Evolutionary conservation across 2,888 invertebrate species (phyloP).

Genomic region (Lottia gigantea): DNA sequence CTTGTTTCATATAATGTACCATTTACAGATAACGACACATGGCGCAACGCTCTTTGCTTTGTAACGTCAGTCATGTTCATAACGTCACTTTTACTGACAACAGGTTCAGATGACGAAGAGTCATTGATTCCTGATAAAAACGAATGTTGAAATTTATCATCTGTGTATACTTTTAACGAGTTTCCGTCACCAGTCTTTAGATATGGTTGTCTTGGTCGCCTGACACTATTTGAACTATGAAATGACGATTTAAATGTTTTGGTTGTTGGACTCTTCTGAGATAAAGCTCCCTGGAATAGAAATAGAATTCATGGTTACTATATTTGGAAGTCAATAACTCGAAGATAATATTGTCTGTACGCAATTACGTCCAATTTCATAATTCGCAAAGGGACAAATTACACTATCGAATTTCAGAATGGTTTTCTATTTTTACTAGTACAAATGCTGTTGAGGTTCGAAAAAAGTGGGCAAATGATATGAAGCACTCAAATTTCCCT

Average conservation of each 20-base stretch:
- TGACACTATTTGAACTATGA: background rate
- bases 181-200: background rate
- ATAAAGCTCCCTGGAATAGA: background rate
- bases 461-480: too few relatives aligned
- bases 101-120: background rate
- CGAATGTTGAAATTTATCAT: background rate
- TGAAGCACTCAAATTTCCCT: too few relatives aligned
- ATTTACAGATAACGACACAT: slow-evolving; percentile 4
- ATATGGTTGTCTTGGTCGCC: background rate
- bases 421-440: too few relatives aligned
- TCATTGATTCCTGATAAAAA: background rate
- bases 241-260: background rate
- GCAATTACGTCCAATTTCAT: too few relatives aligned
- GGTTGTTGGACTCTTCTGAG: background rate
- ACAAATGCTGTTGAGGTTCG: too few relatives aligned
- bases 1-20: background rate
- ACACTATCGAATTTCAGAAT: too few relatives aligned
- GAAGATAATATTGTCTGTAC: too few relatives aligned
- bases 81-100: background rate
- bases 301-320: too few relatives aligned
- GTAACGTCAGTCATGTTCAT: background rate
- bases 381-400: too few relatives aligned
- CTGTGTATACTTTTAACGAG: background rate
- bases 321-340: too few relatives aligned
- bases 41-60: background rate